Evolutionary conservation across 2,888 invertebrate species (phyloP), one percentile per base, ranked within the genome.

Genomic region (Oscheius myriophilus): DNA sequence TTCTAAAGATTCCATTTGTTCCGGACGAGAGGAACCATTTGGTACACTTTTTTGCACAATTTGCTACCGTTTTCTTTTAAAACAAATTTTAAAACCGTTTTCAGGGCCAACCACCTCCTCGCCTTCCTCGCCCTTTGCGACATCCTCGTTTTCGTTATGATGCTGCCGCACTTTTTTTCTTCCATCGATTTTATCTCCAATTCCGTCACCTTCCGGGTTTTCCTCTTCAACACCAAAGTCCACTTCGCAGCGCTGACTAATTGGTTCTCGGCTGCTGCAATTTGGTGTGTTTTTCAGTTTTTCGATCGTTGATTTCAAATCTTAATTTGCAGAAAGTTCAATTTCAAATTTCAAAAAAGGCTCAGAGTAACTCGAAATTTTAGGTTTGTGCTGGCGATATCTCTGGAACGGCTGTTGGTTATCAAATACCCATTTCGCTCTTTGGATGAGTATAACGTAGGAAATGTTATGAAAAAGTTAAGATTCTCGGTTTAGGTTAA

Each of bases 191-290:
- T 59, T 21, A 70, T 78, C 51, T 46, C 73, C 23, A 42, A 62
- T 18, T 68, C 67, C n/a, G 59, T 70, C 25, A 51, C 65, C 1
- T 78, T 78, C 64, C 75, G 80, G 63, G 64, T 71, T 16, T 78
- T 79, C 58, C 70, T 76, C 51, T 78, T 72, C 69, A 67, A 73
- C 55, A 73, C 76, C 46, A 78, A 78, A 69, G 72, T 71, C 46
- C 72, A 75, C 61, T 75, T 78, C 58, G 78, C 75, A 16, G 79
- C 79, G 33, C 55, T 80, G 52, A 72, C 69, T 43, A 81, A 81
- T 64, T 81, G 81, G 81, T 79, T 79, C 64, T 74, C 77, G n/a
- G 79, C 79, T 12, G 78, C 81, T 0, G 79, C 81, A n/a, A 77
- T 81, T 62, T 81, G 81, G 80, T 78, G 41, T 61, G 68, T 45